Conservation (phyloP, 2,797 vertebrate species). For the Pteropus rufus region DNA sequence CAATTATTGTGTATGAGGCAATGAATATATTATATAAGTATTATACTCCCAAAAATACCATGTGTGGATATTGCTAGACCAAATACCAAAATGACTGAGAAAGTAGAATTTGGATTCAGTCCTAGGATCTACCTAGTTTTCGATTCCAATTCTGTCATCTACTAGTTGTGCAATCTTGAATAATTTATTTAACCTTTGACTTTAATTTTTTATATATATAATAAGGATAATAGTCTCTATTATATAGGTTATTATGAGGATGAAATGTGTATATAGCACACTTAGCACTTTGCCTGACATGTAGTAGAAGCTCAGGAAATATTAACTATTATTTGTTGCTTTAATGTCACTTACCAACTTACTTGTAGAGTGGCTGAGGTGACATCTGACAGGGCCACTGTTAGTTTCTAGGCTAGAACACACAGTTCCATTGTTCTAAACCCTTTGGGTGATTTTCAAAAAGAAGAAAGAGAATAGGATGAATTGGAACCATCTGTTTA, state of each 20-base stretch:
- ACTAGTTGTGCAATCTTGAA: neutral
- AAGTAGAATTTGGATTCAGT: neutral
- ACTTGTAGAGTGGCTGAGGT: neutral
- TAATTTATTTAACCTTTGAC: neutral
- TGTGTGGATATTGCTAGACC: neutral
- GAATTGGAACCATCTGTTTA: neutral
- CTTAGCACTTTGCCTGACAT: neutral
- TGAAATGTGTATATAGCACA: neutral
- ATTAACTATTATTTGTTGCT: neutral
- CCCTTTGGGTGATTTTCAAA: neutral
- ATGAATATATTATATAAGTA: neutral
- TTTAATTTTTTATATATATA: neutral
- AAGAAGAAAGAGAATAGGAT: neutral
- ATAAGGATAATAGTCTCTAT: neutral
- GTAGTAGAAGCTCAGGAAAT: neutral
- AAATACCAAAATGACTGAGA: neutral
- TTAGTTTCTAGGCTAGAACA: neutral
- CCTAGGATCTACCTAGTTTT: neutral
- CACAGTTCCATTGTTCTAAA: neutral
- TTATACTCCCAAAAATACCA: neutral
- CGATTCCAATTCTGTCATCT: neutral
- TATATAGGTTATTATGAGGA: neutral
- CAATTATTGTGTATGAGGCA: neutral
- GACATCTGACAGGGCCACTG: neutral
- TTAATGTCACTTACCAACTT: neutral